Percentiles rank a stretch among this genome's conserved stretches.
Conservation (phyloP, 2,113 vertebrate genomes). For the Ranitomeya imitator region DNA sequence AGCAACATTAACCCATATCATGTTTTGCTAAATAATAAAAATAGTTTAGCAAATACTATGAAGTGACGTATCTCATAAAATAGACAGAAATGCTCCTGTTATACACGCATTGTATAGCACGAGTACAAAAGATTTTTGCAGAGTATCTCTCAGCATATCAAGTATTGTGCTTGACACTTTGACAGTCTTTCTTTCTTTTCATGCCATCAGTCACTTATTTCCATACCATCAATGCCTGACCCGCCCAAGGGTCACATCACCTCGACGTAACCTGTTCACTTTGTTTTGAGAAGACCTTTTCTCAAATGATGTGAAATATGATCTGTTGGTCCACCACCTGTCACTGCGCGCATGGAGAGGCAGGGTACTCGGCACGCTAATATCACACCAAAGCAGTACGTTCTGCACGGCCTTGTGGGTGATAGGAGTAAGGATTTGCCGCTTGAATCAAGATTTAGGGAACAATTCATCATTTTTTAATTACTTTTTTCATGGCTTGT, state of each 20-base stretch:
- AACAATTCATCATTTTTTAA: too few relatives aligned
- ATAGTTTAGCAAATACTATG: neutral
- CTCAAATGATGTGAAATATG: constrained; percentile 27
- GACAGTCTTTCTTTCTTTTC: constrained; percentile 27
- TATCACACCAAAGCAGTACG: neutral
- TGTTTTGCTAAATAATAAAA: neutral
- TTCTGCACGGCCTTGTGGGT: neutral
- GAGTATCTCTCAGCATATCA: constrained; percentile 17
- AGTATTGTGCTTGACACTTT: constrained; percentile 15
- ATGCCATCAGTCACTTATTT: constrained; percentile 30
- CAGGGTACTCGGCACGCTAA: neutral
- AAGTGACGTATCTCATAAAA: neutral
- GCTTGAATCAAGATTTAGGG: too few relatives aligned
- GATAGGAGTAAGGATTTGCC: neutral
- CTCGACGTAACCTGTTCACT: constrained; percentile 11
- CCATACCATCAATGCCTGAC: constrained; percentile 29
- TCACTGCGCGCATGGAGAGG: neutral
- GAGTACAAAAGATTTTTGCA: neutral
- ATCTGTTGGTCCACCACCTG: constrained; percentile 4
- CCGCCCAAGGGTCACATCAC: constrained; percentile 17
- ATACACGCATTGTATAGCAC: neutral
- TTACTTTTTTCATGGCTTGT: too few relatives aligned
- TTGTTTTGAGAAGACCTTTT: neutral
- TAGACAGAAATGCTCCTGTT: neutral
- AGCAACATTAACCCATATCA: neutral